phyloP scores from a whole-genome alignment of 1,140 invertebrate genomes.

The Penaeus indicus region DNA sequence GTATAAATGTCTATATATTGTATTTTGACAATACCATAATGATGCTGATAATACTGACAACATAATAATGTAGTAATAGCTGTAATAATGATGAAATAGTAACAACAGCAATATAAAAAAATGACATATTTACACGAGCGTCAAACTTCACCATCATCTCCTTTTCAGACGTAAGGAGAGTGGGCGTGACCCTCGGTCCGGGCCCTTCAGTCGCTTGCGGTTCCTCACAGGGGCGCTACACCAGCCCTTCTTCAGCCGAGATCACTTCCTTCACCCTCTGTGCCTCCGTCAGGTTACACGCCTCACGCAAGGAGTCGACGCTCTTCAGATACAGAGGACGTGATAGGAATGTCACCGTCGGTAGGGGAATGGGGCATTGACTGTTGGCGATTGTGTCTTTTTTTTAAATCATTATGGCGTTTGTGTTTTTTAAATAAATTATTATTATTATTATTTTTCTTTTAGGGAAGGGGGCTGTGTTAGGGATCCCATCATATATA shows the following conservation, averaged over 20 bases:
- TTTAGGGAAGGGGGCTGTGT: not conserved
- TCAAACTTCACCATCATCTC: no score
- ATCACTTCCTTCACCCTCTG: constrained; percentile 52
- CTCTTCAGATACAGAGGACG: constrained; percentile 7
- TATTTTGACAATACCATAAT: no score
- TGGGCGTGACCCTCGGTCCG: not conserved
- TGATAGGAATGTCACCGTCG: constrained; percentile 12
- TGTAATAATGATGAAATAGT: no score
- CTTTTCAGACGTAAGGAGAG: no score
- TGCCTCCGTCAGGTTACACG: constrained; percentile 56
- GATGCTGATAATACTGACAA: no score
- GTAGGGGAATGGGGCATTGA: not conserved
- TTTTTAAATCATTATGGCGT: not conserved
- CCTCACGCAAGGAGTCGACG: not conserved
- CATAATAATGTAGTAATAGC: no score
- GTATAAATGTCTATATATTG: no score
- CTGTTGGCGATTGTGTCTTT: not conserved
- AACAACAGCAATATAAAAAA: no score
- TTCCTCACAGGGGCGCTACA: not conserved
- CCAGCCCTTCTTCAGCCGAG: not conserved
- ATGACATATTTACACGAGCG: no score
- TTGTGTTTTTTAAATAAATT: no score
- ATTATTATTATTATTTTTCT: no score
- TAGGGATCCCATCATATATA: not conserved
- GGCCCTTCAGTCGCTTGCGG: not conserved